phyloP scores from a whole-genome alignment of 1,140 invertebrate species.

The Halictus rubicundus region DNA sequence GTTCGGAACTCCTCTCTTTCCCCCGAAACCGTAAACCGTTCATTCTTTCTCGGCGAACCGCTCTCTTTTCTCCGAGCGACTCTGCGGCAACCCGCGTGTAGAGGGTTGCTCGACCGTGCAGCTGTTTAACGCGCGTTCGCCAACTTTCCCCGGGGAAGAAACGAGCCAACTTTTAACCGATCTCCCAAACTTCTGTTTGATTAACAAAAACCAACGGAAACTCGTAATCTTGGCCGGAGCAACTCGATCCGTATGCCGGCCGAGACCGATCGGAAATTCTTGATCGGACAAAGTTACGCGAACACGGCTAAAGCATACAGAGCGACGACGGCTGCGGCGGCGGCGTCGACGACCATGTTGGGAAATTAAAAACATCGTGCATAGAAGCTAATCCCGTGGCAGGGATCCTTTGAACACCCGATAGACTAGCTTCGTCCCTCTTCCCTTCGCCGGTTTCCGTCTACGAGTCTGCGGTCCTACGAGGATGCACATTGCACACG shows the following conservation, averaged over 20 bases:
- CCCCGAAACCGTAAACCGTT: background rate
- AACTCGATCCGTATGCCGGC: background rate
- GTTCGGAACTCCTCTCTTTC: conserved; percentile 20
- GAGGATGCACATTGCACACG: no score
- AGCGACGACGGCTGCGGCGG: no score
- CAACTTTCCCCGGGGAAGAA: conserved; percentile 5
- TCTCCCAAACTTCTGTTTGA: conserved; percentile 14
- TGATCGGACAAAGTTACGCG: background rate
- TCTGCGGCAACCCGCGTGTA: background rate
- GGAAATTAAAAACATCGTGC: no score
- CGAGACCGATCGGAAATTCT: background rate
- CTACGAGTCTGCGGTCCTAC: background rate
- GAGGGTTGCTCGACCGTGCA: background rate
- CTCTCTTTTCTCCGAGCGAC: background rate
- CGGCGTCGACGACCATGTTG: no score
- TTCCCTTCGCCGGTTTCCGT: background rate
- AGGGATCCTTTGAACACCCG: background rate
- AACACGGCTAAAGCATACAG: background rate
- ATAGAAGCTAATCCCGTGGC: background rate
- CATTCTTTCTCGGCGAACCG: background rate
- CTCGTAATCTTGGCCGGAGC: background rate
- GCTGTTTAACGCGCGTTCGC: conserved; percentile 34
- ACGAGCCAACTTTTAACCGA: conserved; percentile 36
- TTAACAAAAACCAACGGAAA: conserved; percentile 35
- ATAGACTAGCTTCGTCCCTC: no score